Evolutionary conservation across 2,113 vertebrate genomes (phyloP).

Genomic region (Vidua macroura): DNA sequence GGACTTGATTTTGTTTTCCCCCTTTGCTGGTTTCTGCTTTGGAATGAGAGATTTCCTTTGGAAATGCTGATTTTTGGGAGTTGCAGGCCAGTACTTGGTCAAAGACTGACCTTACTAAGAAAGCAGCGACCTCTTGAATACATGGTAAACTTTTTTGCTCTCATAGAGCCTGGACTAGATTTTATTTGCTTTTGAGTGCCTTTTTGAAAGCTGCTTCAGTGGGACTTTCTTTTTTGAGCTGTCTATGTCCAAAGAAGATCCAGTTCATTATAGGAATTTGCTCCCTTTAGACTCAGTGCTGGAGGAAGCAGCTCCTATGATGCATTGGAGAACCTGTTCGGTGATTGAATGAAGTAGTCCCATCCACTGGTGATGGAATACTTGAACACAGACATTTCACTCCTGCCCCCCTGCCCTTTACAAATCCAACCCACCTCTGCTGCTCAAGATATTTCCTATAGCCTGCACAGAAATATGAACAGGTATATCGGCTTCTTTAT

Average conservation of each 20-base stretch:
- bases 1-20: constrained; percentile 69
- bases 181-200: constrained; percentile 98
- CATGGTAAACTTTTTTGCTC: constrained; percentile 84
- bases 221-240: constrained; percentile 79
- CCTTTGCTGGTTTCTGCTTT: constrained; percentile 78
- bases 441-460: constrained; percentile 82
- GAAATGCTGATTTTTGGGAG: constrained; percentile 79
- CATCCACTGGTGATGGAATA: constrained; percentile 73
- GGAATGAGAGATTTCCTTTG: constrained; percentile 74
- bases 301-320: constrained; percentile 68
- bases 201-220: constrained; percentile 94
- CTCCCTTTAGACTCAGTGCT: constrained; percentile 45
- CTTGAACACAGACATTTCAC: constrained; percentile 72
- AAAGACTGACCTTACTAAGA: constrained; percentile 82
- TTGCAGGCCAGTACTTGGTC: constrained; percentile 87
- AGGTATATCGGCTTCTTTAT: constrained; percentile 72
- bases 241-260: constrained; percentile 78
- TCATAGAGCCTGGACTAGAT: constrained; percentile 88
- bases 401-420: neutral
- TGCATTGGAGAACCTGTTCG: constrained; percentile 66
- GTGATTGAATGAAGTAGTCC: constrained; percentile 72
- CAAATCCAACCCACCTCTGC: constrained; percentile 66
- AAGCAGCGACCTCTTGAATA: constrained; percentile 86
- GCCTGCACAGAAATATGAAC: constrained; percentile 80
- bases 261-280: constrained; percentile 52